Evolutionary conservation across 2,888 invertebrate species (phyloP).

Genomic region (Sarcophaga caerulescens): DNA sequence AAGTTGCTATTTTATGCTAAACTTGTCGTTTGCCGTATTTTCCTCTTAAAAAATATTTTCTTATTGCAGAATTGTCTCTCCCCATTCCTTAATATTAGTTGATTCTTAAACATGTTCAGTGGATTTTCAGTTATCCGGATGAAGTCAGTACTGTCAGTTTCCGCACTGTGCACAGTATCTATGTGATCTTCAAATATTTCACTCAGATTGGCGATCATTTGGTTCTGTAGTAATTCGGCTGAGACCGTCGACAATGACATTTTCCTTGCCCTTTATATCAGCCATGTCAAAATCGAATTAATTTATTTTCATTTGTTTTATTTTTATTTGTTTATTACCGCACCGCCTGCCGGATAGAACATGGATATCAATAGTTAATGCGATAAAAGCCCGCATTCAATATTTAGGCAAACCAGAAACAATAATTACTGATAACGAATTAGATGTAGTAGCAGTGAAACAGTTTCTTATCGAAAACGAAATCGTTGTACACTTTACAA

Average conservation of each 20-base stretch:
- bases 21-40: constrained; percentile 5
- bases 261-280: constrained; percentile 53
- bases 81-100: background rate
- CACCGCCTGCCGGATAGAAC: too few relatives aligned
- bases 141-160: constrained; percentile 22
- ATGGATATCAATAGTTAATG: too few relatives aligned
- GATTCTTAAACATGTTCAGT: constrained; percentile 3
- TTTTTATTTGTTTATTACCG: too few relatives aligned
- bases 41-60: constrained; percentile 30
- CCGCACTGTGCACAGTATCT: constrained; percentile 41
- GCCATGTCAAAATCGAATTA: constrained; percentile 41
- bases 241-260: constrained; percentile 44
- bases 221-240: too few relatives aligned
- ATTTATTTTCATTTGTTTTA: constrained; percentile 40
- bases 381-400: too few relatives aligned
- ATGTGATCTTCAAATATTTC: constrained; percentile 45
- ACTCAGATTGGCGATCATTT: too few relatives aligned
- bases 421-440: too few relatives aligned
- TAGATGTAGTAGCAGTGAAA: too few relatives aligned
- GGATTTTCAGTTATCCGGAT: background rate
- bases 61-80: constrained; percentile 4
- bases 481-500: too few relatives aligned
- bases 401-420: too few relatives aligned
- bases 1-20: constrained; percentile 14
- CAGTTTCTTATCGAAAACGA: too few relatives aligned